Percentiles rank a stretch among this genome's conserved stretches.
These are phyloP conservation scores for Drosophila stalkeri DNA, from an alignment of 2,888 invertebrate species.

Conservation along the genomic window DNA sequence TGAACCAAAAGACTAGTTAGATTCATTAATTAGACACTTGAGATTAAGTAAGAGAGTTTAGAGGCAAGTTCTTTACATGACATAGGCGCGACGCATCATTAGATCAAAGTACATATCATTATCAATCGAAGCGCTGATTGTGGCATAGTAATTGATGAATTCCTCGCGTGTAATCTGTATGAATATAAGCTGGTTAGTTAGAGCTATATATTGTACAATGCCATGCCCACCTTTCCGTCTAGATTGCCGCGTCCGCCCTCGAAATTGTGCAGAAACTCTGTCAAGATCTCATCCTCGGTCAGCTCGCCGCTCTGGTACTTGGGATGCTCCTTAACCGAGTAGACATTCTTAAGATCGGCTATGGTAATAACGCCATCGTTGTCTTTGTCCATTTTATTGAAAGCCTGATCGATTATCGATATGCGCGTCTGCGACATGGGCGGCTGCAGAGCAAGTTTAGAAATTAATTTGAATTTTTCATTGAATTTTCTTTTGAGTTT, in stretches of 20 bases:
- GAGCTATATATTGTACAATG: fast-evolving
- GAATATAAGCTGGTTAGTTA: neutral
- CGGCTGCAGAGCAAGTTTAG: constrained; percentile 87
- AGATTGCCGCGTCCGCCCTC: constrained; percentile 88
- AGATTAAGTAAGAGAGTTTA: constrained; percentile 9
- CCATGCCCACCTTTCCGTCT: constrained; percentile 90
- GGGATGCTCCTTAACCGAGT: constrained; percentile 93
- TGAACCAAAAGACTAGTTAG: constrained; percentile 47
- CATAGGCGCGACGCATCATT: constrained; percentile 97
- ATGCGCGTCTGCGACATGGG: constrained; percentile 91
- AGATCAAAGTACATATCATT: constrained; percentile 97
- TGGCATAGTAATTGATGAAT: constrained; percentile 96
- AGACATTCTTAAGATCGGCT: constrained; percentile 92
- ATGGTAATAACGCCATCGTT: constrained; percentile 93
- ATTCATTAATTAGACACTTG: constrained; percentile 33
- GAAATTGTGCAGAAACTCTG: constrained; percentile 93
- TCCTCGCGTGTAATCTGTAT: constrained; percentile 95
- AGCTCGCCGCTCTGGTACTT: constrained; percentile 95
- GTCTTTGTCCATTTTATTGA: constrained; percentile 93
- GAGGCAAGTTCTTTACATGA: constrained; percentile 87
- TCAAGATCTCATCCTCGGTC: constrained; percentile 92
- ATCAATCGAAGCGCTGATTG: constrained; percentile 97
- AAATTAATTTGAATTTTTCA: neutral
- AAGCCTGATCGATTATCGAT: constrained; percentile 92
- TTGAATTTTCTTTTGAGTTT: neutral